Base-by-base conservation (phyloP, 2,888 invertebrate genomes). In the Cataglyphis albicans region DNA sequence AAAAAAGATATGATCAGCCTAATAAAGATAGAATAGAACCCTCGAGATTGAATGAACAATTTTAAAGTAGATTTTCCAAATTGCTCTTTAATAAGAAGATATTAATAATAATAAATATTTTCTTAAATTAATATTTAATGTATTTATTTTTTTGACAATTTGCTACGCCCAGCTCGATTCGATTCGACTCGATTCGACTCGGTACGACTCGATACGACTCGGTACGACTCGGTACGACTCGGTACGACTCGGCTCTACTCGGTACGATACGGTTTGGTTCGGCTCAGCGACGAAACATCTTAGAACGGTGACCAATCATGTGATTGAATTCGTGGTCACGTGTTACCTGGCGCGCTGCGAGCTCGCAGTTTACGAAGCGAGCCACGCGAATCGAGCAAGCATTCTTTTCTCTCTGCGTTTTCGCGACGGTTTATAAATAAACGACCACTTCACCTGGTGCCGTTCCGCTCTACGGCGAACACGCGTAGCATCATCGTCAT, bases 381-480 rank as follows among this genome's bases (percentile, higher is more conserved):
- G 85, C 81, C 67, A 82, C 85, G 82, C 81, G 12, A 21, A 85
- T 68, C 83, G 78, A 63, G 74, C 83, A 5, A 12, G 38, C 64
- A 55, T 81, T 81, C 78, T 72, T 25, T 85, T 70, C 59, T 38
- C 63, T 82, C 83, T 55, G 70, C 44, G 70, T 81, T 87, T 83
- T 85, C 84, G 86, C 81, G 52, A 70, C 81, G 82, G 83, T 87
- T 88, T 88, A 90, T 87, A 87, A 90, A 89, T 89, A 87, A 89
- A 74, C 73, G 83, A 82, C 73, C 74, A 82, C 84, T 86, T 85
- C 85, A 70, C 85, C 83, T 84, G 88, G 29, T 9, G 32, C 63
- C 44, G n/a, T 32, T 32, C 18, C 32, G 41, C 29, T 5, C n/a
- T 5, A 15, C 9, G 63, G 0, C 10, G 7, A 25, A 25, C 12